Evolutionary conservation across 2,113 vertebrate species (phyloP), one percentile per base, ranked within the genome.

Genomic region (Miniopterus natalensis): DNA sequence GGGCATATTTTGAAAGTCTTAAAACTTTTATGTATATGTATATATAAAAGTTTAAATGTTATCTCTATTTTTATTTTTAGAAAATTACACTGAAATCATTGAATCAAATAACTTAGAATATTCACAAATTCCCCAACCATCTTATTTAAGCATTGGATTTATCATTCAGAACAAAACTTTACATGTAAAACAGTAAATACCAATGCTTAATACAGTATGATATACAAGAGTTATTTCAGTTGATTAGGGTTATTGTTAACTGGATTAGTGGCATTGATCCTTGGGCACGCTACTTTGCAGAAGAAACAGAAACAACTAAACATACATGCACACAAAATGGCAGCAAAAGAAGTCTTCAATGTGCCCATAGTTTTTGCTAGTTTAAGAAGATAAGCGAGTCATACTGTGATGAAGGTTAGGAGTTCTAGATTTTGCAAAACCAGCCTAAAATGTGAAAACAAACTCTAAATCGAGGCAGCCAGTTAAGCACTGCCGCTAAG

Each of bases 41-140:
- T 45, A 59, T 80, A 68, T 57, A 36, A 36, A 36, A 36, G 36
- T 36, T 36, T 36, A 84, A 90, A 71, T 91, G 53, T 8, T 59
- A 73, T 57, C 25, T 91, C 18, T 45, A 14, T 25, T 53, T 10
- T 18, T 81, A 70, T 53, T 85, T 70, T 21, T 57, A 31, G 40
- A 94, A 79, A 87, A 93, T 71, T 84, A 63, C 18, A 88, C 21
- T 91, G 70, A 42, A 92, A 75, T 73, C 31, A 66, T 17, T 81
- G 27, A 93, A 53, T 92, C 23, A 89, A 83, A 18, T 31, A 92
- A 92, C 79, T 84, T 65, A 74, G n/a, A 73, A 90, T 87, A 87
- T 55, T 61, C 23, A 78, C 78, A 89, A 93, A 84, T 45, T 42
- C 21, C 21, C 42, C 42, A 83, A 68, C 14, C 3, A 89, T 68